A percentile compares a stretch with the other conserved stretches of the same genome.
Evolutionary conservation across 2,888 invertebrate species (phyloP).

Genomic region (Drosophila putrida): DNA sequence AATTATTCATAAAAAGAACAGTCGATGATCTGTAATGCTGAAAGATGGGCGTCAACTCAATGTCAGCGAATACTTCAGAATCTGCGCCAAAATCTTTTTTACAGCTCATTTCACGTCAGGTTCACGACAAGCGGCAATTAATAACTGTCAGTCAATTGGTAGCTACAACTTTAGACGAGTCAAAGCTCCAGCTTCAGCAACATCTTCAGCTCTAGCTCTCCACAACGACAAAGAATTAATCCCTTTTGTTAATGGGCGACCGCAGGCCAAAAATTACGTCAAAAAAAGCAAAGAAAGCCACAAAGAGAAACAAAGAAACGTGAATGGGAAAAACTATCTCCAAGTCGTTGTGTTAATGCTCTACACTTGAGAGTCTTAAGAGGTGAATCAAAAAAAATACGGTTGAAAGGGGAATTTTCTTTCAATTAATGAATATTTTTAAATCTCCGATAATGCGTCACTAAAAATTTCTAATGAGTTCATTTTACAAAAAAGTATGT

Average conservation of each 20-base stretch:
- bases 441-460: constrained; percentile 3
- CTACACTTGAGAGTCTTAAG: constrained; percentile 3
- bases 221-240: constrained; percentile 67
- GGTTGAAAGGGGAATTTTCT: background rate
- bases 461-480: background rate
- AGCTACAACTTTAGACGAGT: constrained; percentile 53
- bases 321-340: constrained; percentile 35
- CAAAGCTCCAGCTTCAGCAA: constrained; percentile 42
- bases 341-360: constrained; percentile 31
- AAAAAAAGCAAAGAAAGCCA: constrained; percentile 65
- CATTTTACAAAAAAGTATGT: background rate
- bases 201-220: constrained; percentile 39
- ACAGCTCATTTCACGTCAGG: constrained; percentile 32
- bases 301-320: constrained; percentile 37
- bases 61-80: constrained; percentile 22
- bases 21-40: constrained; percentile 31
- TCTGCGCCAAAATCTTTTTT: constrained; percentile 12
- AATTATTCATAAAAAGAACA: constrained; percentile 56
- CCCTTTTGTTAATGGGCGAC: constrained; percentile 71
- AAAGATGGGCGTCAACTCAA: constrained; percentile 51
- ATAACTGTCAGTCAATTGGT: constrained; percentile 75
- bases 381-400: constrained; percentile 3
- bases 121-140: constrained; percentile 72
- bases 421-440: background rate
- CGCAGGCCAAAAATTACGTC: constrained; percentile 66